Percentiles rank a stretch among this genome's conserved stretches.
phyloP scores from a whole-genome alignment of 2,797 vertebrate genomes.

The Eulemur mongoz region DNA sequence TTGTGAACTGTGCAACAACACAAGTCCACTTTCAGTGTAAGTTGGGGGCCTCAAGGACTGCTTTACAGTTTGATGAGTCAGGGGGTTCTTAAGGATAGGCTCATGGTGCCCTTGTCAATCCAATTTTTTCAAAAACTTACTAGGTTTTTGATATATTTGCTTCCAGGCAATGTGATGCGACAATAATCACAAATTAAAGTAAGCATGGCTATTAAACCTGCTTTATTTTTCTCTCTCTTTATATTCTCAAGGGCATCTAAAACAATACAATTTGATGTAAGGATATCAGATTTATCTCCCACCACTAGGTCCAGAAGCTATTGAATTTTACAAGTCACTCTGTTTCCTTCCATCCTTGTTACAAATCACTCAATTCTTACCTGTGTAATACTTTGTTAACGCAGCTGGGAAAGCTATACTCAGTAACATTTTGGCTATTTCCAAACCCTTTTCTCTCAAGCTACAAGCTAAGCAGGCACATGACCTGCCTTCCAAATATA shows the following conservation, averaged over 20 bases:
- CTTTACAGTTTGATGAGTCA: background rate
- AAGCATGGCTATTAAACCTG: background rate
- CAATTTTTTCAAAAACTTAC: background rate
- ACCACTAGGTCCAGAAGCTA: background rate
- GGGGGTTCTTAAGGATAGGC: background rate
- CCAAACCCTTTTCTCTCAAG: background rate
- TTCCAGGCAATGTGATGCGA: background rate
- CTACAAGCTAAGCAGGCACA: background rate
- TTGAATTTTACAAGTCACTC: background rate
- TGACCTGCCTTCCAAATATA: background rate
- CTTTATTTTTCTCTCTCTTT: background rate
- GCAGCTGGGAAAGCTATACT: background rate
- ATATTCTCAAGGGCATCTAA: background rate
- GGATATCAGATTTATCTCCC: background rate
- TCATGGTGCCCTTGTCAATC: background rate
- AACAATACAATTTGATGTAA: background rate
- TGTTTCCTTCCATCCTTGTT: background rate
- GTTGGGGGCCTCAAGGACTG: background rate
- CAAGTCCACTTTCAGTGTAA: background rate
- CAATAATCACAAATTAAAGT: background rate
- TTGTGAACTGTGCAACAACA: background rate
- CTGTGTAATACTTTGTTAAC: background rate
- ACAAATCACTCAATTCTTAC: background rate
- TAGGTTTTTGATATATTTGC: background rate
- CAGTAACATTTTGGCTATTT: background rate